These are phyloP conservation scores for Oligia latruncula DNA, from an alignment of 2,888 invertebrate species.

Conservation along the genomic window DNA sequence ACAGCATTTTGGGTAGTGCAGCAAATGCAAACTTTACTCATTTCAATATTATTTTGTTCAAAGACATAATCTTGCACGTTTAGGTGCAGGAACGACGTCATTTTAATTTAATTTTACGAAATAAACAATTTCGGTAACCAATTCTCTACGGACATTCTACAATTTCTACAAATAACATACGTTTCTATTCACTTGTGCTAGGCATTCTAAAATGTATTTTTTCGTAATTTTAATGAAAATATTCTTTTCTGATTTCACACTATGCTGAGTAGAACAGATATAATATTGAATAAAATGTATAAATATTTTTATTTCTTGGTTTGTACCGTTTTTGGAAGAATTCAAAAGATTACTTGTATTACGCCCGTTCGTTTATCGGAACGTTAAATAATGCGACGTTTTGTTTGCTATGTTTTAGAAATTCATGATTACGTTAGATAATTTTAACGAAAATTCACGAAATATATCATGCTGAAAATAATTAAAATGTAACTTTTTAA, in stretches of 20 bases:
- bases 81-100: conserved; percentile 51
- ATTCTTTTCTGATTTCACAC: not conserved
- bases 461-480: not conserved
- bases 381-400: conserved; percentile 20
- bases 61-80: conserved; percentile 31
- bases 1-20: conserved; percentile 71
- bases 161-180: conserved; percentile 18
- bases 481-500: not conserved
- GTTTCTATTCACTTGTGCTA: conserved; percentile 34
- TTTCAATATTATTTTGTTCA: conserved; percentile 14
- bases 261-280: not conserved
- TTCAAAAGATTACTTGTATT: not conserved
- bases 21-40: conserved; percentile 70
- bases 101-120: conserved; percentile 19
- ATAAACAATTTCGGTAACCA: conserved; percentile 34
- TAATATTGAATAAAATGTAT: not conserved
- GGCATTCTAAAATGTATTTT: not conserved
- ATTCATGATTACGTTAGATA: not conserved
- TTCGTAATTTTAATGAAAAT: not conserved
- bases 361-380: not conserved
- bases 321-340: not conserved
- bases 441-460: not conserved
- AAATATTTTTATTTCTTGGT: not conserved
- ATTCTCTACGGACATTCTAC: conserved; percentile 47
- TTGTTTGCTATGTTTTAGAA: not conserved